Percentiles rank a stretch among this genome's conserved stretches.
Conservation (phyloP, 2,888 invertebrate genomes). For the Serripes groenlandicus region DNA sequence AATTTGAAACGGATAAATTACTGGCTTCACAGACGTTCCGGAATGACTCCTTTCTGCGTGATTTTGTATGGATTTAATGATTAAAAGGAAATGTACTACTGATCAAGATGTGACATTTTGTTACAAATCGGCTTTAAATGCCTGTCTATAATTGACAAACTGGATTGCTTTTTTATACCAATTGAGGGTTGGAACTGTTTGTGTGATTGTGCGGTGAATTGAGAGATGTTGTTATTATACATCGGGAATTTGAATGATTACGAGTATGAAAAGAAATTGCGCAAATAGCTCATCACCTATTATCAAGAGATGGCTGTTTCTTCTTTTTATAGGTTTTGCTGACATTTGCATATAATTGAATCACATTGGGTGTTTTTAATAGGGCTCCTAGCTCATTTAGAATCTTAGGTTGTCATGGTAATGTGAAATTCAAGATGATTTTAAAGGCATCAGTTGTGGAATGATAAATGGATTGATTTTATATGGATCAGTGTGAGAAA, state of each 20-base stretch:
- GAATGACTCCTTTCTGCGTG: constrained; percentile 32
- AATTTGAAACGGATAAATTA: constrained; percentile 60
- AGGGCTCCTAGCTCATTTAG: constrained; percentile 11
- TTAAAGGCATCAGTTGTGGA: constrained; percentile 19
- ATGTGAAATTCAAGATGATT: constrained; percentile 27
- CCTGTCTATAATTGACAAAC: neutral
- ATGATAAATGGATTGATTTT: constrained; percentile 27
- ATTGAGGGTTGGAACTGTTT: no score
- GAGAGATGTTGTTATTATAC: no score
- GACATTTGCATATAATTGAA: constrained; percentile 27
- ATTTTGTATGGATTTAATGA: constrained; percentile 41
- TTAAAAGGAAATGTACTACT: constrained; percentile 20
- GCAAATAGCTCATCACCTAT: neutral
- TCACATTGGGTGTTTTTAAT: constrained; percentile 17
- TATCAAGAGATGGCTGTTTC: neutral
- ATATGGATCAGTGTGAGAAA: neutral
- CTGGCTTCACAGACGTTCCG: constrained; percentile 17
- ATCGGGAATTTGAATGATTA: neutral
- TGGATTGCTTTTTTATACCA: no score
- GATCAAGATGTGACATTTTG: constrained; percentile 12
- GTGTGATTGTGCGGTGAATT: no score
- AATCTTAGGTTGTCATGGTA: constrained; percentile 13
- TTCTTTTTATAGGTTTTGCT: constrained; percentile 9
- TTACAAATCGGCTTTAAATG: neutral
- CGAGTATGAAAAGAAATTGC: neutral